Percentiles rank a stretch among this genome's conserved stretches.
These are phyloP conservation scores for Amphiprion clarkii DNA, from an alignment of 2,797 vertebrate genomes.

Conservation along the genomic window DNA sequence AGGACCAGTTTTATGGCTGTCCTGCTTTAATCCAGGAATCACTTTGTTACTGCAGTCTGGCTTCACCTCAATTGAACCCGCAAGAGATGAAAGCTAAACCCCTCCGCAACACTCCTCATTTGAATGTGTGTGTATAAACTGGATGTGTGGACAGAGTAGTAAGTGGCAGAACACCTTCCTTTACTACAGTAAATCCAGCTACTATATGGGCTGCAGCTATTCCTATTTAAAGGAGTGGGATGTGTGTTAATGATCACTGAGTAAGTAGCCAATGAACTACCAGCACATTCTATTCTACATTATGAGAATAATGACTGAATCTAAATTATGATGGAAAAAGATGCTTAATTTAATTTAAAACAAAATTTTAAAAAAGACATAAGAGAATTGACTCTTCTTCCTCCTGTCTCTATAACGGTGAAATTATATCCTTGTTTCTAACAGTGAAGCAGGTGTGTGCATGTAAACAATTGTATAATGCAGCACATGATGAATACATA, in stretches of 20 bases:
- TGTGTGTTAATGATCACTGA: conserved; percentile 15
- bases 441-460: background rate
- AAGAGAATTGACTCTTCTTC: conserved; percentile 22
- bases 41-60: conserved; percentile 59
- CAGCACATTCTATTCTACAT: conserved; percentile 7
- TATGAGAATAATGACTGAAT: conserved; percentile 28
- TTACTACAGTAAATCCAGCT: conserved; percentile 7
- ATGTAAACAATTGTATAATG: no score
- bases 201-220: conserved; percentile 11
- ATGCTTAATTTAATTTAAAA: conserved; percentile 1
- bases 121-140: conserved; percentile 34
- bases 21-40: conserved; percentile 48
- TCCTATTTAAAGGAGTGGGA: conserved; percentile 16
- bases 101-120: conserved; percentile 49
- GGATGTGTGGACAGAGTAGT: background rate
- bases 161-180: conserved; percentile 16
- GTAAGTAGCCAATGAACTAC: conserved; percentile 13
- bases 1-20: conserved; percentile 40
- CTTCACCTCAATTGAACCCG: conserved; percentile 58
- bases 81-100: conserved; percentile 53
- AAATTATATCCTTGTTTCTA: background rate
- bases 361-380: background rate
- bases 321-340: conserved; percentile 30
- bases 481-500: no score
- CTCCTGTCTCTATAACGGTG: background rate